phyloP scores from a whole-genome alignment of 1,140 invertebrate species.

The Plectrocnemia conspersa region DNA sequence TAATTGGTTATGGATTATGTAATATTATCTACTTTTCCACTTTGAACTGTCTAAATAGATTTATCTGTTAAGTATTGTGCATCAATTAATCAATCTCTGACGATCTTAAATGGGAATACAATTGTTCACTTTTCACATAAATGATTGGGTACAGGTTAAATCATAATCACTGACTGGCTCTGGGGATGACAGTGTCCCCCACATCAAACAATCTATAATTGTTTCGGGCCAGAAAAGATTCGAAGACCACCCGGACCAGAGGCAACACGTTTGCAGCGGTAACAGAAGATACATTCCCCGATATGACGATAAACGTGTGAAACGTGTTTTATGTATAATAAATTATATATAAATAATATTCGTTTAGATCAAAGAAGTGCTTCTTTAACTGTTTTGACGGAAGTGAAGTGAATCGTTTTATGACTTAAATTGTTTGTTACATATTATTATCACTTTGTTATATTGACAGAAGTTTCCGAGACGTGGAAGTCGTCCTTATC shows the following conservation, averaged over 20 bases:
- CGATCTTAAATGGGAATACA: conserved; percentile 21
- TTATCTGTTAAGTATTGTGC: conserved; percentile 19
- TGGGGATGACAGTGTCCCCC: conserved; percentile 20
- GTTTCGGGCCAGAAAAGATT: conserved; percentile 7
- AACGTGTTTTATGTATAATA: too few species aligned
- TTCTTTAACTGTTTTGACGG: too few species aligned
- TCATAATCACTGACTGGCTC: conserved; percentile 24
- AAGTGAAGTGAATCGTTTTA: too few species aligned
- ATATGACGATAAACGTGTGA: too few species aligned
- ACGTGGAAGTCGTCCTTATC: too few species aligned
- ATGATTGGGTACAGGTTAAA: conserved; percentile 25
- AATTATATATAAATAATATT: too few species aligned
- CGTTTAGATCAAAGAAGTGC: too few species aligned
- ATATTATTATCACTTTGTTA: too few species aligned
- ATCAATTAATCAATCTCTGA: conserved; percentile 13
- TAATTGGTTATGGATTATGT: not conserved
- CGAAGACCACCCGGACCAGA: not conserved
- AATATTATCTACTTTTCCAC: not conserved
- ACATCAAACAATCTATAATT: conserved; percentile 4
- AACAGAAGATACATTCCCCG: too few species aligned
- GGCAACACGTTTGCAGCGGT: conserved; percentile 12
- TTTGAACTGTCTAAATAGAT: not conserved
- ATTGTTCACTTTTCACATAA: conserved; percentile 11
- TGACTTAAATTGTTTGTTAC: too few species aligned
- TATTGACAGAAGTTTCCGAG: too few species aligned